A percentile compares a stretch with the other conserved stretches of the same genome.
Conservation (phyloP, 2,113 vertebrate species). For the Psittacus erithacus region DNA sequence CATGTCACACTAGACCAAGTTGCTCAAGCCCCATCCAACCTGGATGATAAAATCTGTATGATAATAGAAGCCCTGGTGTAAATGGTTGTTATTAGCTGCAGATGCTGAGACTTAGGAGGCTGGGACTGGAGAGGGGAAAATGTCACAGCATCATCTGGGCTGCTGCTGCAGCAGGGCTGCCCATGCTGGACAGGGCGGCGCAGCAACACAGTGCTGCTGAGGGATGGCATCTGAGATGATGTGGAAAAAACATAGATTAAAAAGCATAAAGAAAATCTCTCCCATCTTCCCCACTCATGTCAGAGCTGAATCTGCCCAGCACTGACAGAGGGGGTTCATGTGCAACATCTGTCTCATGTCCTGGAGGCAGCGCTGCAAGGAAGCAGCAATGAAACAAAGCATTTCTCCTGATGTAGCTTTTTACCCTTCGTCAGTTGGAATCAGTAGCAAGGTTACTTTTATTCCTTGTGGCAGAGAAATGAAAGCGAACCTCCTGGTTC, state of each 20-base stretch:
- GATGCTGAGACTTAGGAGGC: background rate
- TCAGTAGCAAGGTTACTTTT: background rate
- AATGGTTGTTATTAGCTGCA: background rate
- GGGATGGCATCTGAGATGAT: background rate
- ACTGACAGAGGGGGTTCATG: background rate
- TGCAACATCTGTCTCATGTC: background rate
- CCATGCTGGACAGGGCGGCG: background rate
- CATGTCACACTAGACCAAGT: background rate
- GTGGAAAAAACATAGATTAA: background rate
- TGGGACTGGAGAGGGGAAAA: background rate
- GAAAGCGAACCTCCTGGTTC: background rate
- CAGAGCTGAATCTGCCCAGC: background rate
- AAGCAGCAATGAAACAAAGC: background rate
- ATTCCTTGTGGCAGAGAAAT: conserved; percentile 1
- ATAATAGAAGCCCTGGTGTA: background rate
- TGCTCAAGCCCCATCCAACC: background rate
- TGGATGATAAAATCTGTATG: background rate
- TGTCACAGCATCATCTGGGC: fast-evolving
- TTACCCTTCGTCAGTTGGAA: background rate
- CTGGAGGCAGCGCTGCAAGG: background rate
- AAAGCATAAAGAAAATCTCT: background rate
- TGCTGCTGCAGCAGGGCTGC: background rate
- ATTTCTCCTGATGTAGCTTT: background rate
- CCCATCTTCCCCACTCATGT: background rate
- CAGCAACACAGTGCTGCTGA: background rate